Conservation (phyloP, 2,888 invertebrate species). For the Watsonalla binaria region DNA sequence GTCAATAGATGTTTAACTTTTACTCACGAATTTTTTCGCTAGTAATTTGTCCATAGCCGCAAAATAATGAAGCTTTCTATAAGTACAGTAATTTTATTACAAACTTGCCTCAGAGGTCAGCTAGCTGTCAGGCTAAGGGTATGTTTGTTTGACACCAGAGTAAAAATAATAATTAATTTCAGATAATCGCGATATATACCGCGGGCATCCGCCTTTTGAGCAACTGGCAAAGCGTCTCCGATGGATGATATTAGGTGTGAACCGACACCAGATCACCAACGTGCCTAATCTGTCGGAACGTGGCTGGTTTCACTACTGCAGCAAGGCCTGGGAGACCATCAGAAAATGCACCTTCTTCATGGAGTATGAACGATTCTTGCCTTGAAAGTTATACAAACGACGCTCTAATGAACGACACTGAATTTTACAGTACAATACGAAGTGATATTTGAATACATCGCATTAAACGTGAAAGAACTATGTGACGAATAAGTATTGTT, state of each 20-base stretch:
- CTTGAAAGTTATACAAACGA: constrained; percentile 42
- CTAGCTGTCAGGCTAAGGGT: too few species aligned
- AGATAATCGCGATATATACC: constrained; percentile 74
- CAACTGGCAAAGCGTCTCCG: constrained; percentile 82
- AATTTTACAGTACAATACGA: too few species aligned
- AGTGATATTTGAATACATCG: too few species aligned
- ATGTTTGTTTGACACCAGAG: not conserved
- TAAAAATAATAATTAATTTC: constrained; percentile 19
- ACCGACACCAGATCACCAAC: constrained; percentile 84
- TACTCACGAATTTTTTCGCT: too few species aligned
- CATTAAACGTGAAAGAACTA: too few species aligned
- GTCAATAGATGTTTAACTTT: too few species aligned
- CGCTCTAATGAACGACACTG: not conserved
- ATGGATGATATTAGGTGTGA: constrained; percentile 84
- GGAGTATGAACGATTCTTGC: constrained; percentile 90
- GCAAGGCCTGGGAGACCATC: constrained; percentile 90
- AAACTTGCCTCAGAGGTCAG: too few species aligned
- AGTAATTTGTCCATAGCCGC: too few species aligned
- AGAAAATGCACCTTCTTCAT: constrained; percentile 90
- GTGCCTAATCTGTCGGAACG: constrained; percentile 85
- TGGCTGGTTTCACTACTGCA: constrained; percentile 90
- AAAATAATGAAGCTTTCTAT: too few species aligned
- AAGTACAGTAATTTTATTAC: too few species aligned
- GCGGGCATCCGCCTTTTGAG: constrained; percentile 81
- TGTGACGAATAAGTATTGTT: too few species aligned